Evolutionary conservation across 35 echinoderm and acorn worm genomes (phyloP).

Genomic region (Anneissia japonica): DNA sequence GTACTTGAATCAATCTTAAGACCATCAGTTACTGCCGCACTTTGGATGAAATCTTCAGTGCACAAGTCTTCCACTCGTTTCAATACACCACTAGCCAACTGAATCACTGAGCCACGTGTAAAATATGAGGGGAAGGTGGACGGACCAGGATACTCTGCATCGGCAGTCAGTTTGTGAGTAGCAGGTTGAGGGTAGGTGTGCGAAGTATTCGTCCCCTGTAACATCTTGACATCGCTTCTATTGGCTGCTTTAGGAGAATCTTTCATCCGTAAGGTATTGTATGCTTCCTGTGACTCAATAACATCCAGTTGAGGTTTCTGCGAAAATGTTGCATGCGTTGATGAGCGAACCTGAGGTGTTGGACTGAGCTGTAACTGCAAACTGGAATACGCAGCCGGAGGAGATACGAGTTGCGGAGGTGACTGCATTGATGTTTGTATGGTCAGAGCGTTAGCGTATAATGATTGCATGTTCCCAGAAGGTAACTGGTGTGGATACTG

Average conservation of each 20-base stretch:
- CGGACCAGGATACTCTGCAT: conserved; percentile 2
- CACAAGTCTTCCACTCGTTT: conserved; percentile 83
- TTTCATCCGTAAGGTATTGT: not conserved
- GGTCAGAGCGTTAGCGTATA: not conserved
- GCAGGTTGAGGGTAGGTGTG: not conserved
- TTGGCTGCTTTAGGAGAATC: not conserved
- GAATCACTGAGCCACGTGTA: conserved; percentile 89
- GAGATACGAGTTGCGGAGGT: not conserved
- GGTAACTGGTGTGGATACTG: not conserved
- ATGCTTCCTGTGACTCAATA: not conserved
- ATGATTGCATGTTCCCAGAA: not conserved
- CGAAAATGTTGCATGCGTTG: not conserved
- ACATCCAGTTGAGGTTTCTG: not conserved
- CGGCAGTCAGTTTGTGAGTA: not conserved
- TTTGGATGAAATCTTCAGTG: conserved; percentile 91
- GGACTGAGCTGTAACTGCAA: conserved; percentile 29
- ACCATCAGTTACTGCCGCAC: conserved; percentile 69
- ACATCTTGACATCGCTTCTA: not conserved
- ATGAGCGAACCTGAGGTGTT: conserved; percentile 28
- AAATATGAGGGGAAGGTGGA: conserved; percentile 85
- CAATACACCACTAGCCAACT: conserved; percentile 76
- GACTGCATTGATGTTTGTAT: not conserved
- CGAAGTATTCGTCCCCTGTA: not conserved
- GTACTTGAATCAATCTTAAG: conserved; percentile 98
- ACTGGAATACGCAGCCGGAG: not conserved